Evolutionary conservation across 2,888 invertebrate species (phyloP), one percentile per base, ranked within the genome.

Genomic region (Pollenia griseotomentosa): DNA sequence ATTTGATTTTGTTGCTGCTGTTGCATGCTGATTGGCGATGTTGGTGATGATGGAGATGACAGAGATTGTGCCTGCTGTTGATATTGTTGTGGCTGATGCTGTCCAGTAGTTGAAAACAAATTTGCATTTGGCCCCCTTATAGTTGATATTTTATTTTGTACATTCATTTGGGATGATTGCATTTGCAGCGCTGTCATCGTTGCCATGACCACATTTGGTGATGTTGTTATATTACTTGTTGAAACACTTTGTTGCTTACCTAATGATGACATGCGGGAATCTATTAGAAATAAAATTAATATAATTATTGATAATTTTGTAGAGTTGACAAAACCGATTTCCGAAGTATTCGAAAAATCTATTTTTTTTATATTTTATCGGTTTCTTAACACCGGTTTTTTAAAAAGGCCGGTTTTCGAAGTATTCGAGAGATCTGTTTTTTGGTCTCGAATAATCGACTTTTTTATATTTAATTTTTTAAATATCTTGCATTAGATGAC

Each of bases 141-240:
- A 19, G 75, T 61, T 48, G 73, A 14, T 55, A 66, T 61, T 63
- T 85, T 88, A 42, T 66, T 83, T 73, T 80, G 85, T 53, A 77
- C 80, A 33, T 81, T 82, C 12, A 84, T 71, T 55, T 78, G 82
- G 16, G 88, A 57, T 87, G 88, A n/a, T 53, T 83, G 82, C 78
- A 87, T 86, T 89, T 89, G 53, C 84, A 82, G 68, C 75, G 83
- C 65, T 84, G 65, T 51, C 65, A 88, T 82, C 51, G 86, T 44
- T 12, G 77, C 61, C 66, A 75, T 42, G 55, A 55, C 11, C 66
- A 83, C 33, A 78, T 85, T 88, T 83, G 82, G 16, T 59, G 75
- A 85, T 33, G 83, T 88, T 66, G 86, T 88, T 89, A 92, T 91
- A 90, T 91, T 91, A 91, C 90, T 92, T 88, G 90, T 89, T 88